Evolutionary conservation across 1,140 invertebrate genomes (phyloP), one percentile per base, ranked within the genome.

Genomic region (Wiebesia pumilae): DNA sequence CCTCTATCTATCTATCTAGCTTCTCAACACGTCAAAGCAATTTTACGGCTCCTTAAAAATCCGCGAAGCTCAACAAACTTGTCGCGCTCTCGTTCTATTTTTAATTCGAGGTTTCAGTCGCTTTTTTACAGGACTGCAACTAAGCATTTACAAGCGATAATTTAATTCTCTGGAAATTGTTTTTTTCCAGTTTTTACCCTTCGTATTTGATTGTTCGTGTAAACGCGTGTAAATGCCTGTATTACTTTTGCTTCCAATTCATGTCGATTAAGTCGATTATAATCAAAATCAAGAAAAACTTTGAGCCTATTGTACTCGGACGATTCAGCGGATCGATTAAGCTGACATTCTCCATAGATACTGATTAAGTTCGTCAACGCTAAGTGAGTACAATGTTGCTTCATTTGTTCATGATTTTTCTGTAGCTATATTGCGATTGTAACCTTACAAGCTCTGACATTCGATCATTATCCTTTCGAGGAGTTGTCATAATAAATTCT

Each of bases 21-120:
- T 67, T 47, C 67, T 62, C 1, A 4, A 27, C 3, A 6, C 27
- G 24, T 27, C 6, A 24, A 62, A 27, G 14, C 58, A 27, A 43
- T 12, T 14, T 14, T 27, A 16, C 14, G 24, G 30, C 81, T 71
- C 65, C 67, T 51, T 21, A 65, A 82, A 82, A 82, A 82, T 71
- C 38, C 65, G 65, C 65, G 65, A 51, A 82, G 38, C 81, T 82
- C 81, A 40, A 43, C 65, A 82, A 82, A 82, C 67, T 33, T 30
- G 38, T 24, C 12, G 35, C 24, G 16, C 35, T n/a, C 62, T 35
- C 30, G 62, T 43, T 81, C 79, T 81, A 81, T 65, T 81, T 81
- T 81, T 43, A 81, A 81, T 43, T 38, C 1, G 35, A 47, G 10
- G 38, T 27, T n/a, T 67, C 27, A 43, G 27, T 35, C 38, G 9